Evolutionary conservation across 2,113 vertebrate genomes (phyloP), one percentile per base, ranked within the genome.

Genomic region (Myiozetetes cayanensis): DNA sequence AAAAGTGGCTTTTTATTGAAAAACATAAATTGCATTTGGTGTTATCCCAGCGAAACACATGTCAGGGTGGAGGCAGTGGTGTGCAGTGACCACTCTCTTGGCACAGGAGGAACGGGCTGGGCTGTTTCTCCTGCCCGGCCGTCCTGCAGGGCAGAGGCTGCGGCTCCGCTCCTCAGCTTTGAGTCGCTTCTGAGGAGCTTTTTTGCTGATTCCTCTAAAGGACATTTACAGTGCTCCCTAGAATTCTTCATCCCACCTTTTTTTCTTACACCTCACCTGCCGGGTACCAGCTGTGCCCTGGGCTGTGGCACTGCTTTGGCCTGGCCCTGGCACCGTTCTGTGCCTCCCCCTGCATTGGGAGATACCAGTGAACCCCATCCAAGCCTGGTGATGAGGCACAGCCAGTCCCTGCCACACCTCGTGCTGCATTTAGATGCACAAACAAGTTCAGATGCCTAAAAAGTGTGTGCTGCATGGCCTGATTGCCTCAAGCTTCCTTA

Each of bases 1-100:
- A 85, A 55, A 95, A 95, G 83, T 85, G 91, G 68, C 86, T 92
- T 97, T 95, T 96, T 94, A 87, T 74, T 95, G 90, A 78, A 85
- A 89, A 94, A 87, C 88, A 92, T 82, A 65, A 97, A 90, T 92
- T 93, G 79, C 85, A 50, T 88, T 96, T 90, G 85, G 73, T 91
- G 88, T 94, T 96, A 94, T 59, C 93, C 82, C 92, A 79, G 90
- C 71, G 76, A 63, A 95, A 88, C 81, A 84, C 86, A 50, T 1
- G 39, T 88, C 44, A 19, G 22, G 47, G 52, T 39, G 71, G 50
- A 35, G 65, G 91, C 80, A 27, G 56, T 4, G 17, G 30, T 10
- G 50, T 16, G 50, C 18, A 27, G 16, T 56, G 89, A 25, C 77
- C 78, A 4, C 30, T 46, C 0, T 0, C 43, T 24, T 5, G 46